A percentile compares a stretch with the other conserved stretches of the same genome.
Conservation (phyloP, 1,140 invertebrate species). For the Drosophila nebulosa region DNA sequence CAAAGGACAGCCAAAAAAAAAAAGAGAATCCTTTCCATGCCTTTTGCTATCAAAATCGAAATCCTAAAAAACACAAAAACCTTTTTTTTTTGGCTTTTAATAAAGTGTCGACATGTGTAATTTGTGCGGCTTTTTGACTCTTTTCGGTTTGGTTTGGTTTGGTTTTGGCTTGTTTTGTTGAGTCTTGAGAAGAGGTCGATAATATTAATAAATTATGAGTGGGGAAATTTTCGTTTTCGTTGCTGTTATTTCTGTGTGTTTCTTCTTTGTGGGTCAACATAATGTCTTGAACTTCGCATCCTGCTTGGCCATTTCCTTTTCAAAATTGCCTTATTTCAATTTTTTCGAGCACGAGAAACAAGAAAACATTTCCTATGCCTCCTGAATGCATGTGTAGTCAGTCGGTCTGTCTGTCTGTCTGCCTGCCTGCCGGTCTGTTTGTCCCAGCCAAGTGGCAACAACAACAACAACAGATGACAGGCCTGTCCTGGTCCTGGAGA, state of each 20-base stretch:
- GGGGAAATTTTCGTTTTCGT: constrained; percentile 16
- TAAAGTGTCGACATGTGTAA: constrained; percentile 79
- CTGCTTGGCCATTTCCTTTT: constrained; percentile 33
- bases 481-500: constrained; percentile 24
- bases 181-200: constrained; percentile 21
- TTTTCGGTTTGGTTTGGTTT: not conserved
- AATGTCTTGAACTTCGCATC: constrained; percentile 33
- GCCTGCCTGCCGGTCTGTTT: too few species aligned
- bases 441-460: constrained; percentile 29
- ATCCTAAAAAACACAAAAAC: constrained; percentile 35
- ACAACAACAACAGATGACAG: constrained; percentile 30
- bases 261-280: constrained; percentile 37
- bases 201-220: constrained; percentile 72
- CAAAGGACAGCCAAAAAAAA: constrained; percentile 21
- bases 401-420: too few species aligned
- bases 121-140: constrained; percentile 57
- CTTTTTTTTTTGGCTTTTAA: constrained; percentile 57
- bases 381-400: constrained; percentile 23
- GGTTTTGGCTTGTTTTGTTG: not conserved
- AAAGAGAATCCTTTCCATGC: constrained; percentile 43
- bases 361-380: not conserved
- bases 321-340: constrained; percentile 1
- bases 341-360: constrained; percentile 6
- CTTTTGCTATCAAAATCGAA: constrained; percentile 55
- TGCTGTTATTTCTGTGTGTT: constrained; percentile 6